These are phyloP conservation scores for Tokudaia muenninki DNA, from an alignment of 2,797 vertebrate genomes.

Conservation along the genomic window DNA sequence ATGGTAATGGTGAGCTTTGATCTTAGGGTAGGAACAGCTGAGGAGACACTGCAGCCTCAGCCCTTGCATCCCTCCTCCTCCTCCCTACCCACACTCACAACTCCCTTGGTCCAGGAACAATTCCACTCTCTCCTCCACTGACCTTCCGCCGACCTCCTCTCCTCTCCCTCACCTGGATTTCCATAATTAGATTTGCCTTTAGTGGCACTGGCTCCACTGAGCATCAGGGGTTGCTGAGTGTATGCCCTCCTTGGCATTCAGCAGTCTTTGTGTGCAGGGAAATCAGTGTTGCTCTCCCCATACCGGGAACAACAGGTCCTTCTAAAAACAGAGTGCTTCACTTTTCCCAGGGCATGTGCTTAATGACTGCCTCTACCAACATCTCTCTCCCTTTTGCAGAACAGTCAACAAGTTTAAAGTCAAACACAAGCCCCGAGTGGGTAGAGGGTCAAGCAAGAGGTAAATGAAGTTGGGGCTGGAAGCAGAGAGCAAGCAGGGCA, in stretches of 20 bases:
- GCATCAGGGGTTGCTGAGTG: neutral
- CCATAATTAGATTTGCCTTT: neutral
- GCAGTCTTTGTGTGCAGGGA: neutral
- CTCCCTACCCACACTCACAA: neutral
- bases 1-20: conserved; percentile 7
- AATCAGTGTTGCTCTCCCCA: neutral
- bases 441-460: conserved; percentile 86
- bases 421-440: conserved; percentile 86
- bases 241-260: neutral
- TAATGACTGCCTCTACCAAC: conserved; percentile 43
- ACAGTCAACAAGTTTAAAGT: conserved; percentile 84
- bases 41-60: conserved; percentile 8
- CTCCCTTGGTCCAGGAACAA: conserved; percentile 11
- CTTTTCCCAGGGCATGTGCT: neutral
- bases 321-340: neutral
- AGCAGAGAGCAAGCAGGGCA: neutral
- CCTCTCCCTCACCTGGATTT: neutral
- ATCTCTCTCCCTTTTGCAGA: conserved; percentile 87
- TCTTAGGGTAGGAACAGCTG: neutral
- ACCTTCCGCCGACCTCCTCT: neutral
- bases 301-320: conserved; percentile 11
- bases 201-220: conserved; percentile 7
- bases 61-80: conserved; percentile 11
- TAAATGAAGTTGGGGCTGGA: conserved; percentile 80
- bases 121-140: neutral